Evolutionary conservation across 2,888 invertebrate species (phyloP).

Genomic region (Pristionchus arcanus): DNA sequence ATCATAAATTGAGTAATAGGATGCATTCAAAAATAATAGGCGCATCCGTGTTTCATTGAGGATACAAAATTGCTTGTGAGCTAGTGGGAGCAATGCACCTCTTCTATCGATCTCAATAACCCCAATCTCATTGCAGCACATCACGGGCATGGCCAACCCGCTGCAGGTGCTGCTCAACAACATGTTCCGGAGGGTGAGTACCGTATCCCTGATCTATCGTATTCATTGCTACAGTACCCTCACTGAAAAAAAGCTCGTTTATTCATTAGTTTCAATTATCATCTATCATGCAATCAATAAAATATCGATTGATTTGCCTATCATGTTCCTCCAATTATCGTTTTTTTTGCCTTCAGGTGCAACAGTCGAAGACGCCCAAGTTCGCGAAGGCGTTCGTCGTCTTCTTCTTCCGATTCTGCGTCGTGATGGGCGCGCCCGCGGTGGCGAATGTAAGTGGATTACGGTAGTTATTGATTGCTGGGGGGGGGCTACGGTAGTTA

Average conservation of each 20-base stretch:
- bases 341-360: conserved; percentile 83
- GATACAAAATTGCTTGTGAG: no score
- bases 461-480: no score
- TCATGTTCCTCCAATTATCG: not conserved
- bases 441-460: conserved; percentile 82
- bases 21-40: no score
- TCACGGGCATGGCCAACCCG: conserved; percentile 57
- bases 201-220: not conserved
- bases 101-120: not conserved
- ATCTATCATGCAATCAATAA: no score
- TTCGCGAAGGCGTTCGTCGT: conserved; percentile 91
- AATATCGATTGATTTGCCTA: no score
- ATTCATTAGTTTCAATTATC: not conserved
- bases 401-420: conserved; percentile 91
- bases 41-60: no score
- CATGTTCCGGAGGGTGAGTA: conserved; percentile 63
- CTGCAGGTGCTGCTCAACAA: conserved; percentile 62
- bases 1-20: no score
- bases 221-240: not conserved
- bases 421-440: conserved; percentile 87
- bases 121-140: conserved; percentile 13
- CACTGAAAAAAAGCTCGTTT: not conserved
- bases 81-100: no score
- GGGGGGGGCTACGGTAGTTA: not conserved
- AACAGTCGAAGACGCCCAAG: conserved; percentile 95